phyloP scores from a whole-genome alignment of 2,113 vertebrate species.

The Caloenas nicobarica region DNA sequence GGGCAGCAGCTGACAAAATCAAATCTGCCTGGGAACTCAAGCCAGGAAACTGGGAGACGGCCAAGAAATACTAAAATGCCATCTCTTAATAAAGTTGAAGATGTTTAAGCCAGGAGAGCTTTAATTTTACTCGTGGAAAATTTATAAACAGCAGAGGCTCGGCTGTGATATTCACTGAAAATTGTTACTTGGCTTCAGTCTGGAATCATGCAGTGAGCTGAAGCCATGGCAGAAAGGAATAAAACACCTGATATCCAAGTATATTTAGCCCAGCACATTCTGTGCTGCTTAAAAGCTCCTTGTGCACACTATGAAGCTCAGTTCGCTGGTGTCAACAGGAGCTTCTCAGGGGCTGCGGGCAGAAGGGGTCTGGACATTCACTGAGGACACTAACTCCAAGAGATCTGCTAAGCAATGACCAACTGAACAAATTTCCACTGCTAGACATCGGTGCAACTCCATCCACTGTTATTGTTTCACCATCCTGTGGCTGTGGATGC shows the following conservation, averaged over 20 bases:
- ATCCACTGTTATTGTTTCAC: neutral
- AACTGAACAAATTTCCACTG: neutral
- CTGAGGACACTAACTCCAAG: neutral
- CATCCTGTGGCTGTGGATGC: neutral
- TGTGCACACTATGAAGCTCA: fast-evolving
- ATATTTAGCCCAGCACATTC: neutral
- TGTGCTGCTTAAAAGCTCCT: neutral
- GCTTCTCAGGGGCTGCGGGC: neutral
- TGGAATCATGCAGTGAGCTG: neutral
- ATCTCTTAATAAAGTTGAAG: constrained; percentile 12
- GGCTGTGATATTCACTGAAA: neutral
- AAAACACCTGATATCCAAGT: neutral
- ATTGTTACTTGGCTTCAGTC: neutral
- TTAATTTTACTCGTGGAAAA: neutral
- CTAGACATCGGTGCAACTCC: neutral
- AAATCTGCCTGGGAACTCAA: constrained; percentile 10
- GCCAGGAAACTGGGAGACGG: constrained; percentile 21
- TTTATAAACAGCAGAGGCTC: neutral
- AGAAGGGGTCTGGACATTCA: neutral
- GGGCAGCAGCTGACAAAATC: constrained; percentile 8
- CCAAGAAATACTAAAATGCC: constrained; percentile 17
- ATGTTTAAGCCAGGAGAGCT: constrained; percentile 4
- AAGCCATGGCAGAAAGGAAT: neutral
- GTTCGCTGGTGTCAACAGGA: neutral
- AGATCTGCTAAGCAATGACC: neutral